Evolutionary conservation across 2,797 vertebrate species (phyloP), one percentile per base, ranked within the genome.

Genomic region (Triplophysa yarkandensis): DNA sequence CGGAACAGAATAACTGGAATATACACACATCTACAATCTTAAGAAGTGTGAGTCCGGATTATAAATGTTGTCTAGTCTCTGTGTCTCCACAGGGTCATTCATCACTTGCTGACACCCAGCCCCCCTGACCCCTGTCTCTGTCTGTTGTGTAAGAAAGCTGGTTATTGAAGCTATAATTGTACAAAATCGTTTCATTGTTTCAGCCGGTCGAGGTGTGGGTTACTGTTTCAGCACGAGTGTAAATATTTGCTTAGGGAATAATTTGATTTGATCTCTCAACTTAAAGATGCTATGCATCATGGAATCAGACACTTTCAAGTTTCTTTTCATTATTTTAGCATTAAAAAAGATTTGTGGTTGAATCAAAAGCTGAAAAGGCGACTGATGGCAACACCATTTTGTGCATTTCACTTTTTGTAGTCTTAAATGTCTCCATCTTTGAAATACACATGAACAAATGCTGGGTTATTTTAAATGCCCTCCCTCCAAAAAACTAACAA

Each of bases 21-120:
- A 46, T 50, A 60, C 27, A 66, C 44, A 73, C 62, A 48, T 39
- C 69, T 58, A 62, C 61, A 77, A 10, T 28, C 25, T 21, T 48
- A 14, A 30, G 44, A 14, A 19, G 68, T 71, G 65, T 77, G 68
- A 83, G 19, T 34, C 64, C 72, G 3, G 83, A 36, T 80, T 83
- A 74, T 55, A 82, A 81, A 80, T 66, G 25, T 60, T 46, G 79
- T 81, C 68, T 81, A 83, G 84, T 74, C 83, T 70, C 21, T 75
- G 61, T 68, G 85, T 81, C 87, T 87, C 78, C 85, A 76, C 21
- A 36, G 68, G 34, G 41, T 68, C 66, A 54, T 68, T 80, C 81
- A 74, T 72, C 52, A 71, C 68, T 77, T 21, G 71, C 48, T 5
- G 44, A 34, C 69, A 2, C 23, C 54, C 52, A 50, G 43, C 21